phyloP scores from a whole-genome alignment of 2,797 vertebrate genomes.

The Eutrigla gurnardus region DNA sequence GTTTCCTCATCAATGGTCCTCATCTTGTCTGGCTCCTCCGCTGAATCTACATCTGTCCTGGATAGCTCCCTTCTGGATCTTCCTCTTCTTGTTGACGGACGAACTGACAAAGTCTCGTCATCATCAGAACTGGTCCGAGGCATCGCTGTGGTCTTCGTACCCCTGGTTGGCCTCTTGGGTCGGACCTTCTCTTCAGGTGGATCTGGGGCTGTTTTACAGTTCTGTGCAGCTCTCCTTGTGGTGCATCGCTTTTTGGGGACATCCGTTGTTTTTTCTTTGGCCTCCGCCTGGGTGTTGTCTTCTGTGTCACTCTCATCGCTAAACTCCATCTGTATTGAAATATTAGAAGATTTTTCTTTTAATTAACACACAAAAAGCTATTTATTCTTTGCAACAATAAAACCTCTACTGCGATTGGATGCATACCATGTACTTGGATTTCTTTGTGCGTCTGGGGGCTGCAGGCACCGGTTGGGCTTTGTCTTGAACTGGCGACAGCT shows the following conservation, averaged over 20 bases:
- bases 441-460: constrained; percentile 86
- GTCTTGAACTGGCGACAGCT: constrained; percentile 72
- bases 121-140: constrained; percentile 64
- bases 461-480: constrained; percentile 80
- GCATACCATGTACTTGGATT: constrained; percentile 86
- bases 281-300: constrained; percentile 32
- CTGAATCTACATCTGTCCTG: constrained; percentile 17
- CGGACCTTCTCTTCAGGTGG: constrained; percentile 45
- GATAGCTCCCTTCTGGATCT: constrained; percentile 61
- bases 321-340: constrained; percentile 86
- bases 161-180: constrained; percentile 52
- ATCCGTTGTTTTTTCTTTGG: constrained; percentile 57
- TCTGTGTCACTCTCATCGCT: constrained; percentile 93
- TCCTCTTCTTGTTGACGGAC: constrained; percentile 63
- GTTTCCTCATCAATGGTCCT: constrained; percentile 84
- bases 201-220: constrained; percentile 49
- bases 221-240: constrained; percentile 35
- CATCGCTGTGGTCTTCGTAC: constrained; percentile 61
- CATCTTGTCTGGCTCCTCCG: constrained; percentile 83
- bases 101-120: constrained; percentile 50
- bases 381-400: not conserved
- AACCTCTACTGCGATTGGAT: not conserved
- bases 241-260: constrained; percentile 49
- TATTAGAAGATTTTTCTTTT: not conserved
- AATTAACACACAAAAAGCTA: not conserved